Percentiles rank a stretch among this genome's conserved stretches.
Conservation (phyloP, 2,113 vertebrate genomes). For the Terrapene triunguis region DNA sequence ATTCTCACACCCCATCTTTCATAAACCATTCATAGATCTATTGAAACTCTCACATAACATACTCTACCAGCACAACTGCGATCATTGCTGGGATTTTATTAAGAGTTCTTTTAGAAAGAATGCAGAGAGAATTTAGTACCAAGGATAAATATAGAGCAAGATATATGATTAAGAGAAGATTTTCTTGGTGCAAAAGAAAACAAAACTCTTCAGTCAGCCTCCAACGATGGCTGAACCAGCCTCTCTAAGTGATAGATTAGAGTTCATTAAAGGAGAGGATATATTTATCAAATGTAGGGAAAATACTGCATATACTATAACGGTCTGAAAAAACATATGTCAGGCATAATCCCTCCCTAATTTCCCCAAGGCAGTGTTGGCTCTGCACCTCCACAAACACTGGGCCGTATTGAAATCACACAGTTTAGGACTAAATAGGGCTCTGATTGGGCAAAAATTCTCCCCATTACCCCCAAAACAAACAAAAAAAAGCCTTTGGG, state of each 20-base stretch:
- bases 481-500: neutral
- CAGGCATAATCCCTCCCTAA: neutral
- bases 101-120: neutral
- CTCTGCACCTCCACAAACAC: neutral
- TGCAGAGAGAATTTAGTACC: neutral
- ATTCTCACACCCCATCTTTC: neutral
- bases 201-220: neutral
- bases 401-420: neutral
- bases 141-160: neutral
- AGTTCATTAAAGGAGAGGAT: neutral
- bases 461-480: neutral
- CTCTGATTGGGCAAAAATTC: neutral
- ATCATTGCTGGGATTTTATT: neutral
- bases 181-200: neutral
- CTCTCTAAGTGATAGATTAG: neutral
- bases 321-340: neutral
- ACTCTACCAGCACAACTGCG: neutral
- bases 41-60: accelerated
- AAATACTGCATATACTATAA: neutral
- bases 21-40: neutral
- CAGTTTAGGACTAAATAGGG: neutral
- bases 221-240: neutral
- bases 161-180: neutral
- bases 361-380: neutral
- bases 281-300: neutral